Evolutionary conservation across 1,140 invertebrate genomes (phyloP).

Genomic region (Drosophila insularis): DNA sequence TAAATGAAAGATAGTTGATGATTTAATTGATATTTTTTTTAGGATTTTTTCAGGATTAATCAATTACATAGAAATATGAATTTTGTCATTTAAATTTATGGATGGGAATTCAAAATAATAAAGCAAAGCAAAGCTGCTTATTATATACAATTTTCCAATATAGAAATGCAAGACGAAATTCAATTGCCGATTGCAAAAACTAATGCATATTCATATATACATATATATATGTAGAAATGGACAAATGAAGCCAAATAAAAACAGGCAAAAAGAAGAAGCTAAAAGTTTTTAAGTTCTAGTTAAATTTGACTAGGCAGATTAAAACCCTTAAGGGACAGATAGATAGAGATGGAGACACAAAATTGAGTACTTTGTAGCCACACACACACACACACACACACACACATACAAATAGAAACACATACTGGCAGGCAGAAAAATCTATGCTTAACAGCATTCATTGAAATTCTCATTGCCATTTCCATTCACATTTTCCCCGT

Average conservation of each 20-base stretch:
- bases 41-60: neutral
- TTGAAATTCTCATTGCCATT: slow-evolving; percentile 7
- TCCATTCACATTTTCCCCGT: neutral
- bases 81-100: no score
- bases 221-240: neutral
- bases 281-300: neutral
- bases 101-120: neutral
- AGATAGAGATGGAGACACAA: slow-evolving; percentile 13
- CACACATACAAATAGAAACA: slow-evolving; percentile 23
- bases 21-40: neutral
- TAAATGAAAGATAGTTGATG: slow-evolving; percentile 1
- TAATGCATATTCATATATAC: neutral
- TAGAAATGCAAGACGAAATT: no score
- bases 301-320: neutral
- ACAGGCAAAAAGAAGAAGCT: neutral
- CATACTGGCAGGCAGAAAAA: slow-evolving; percentile 6
- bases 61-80: neutral
- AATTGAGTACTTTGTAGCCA: slow-evolving; percentile 27
- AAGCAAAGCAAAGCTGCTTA: no score
- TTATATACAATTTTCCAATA: no score
- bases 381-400: slow-evolving; percentile 23
- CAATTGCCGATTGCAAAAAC: no score
- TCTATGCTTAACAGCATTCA: slow-evolving; percentile 15
- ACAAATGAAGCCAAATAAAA: neutral
- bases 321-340: slow-evolving; percentile 22